phyloP scores from a whole-genome alignment of 2,797 vertebrate genomes.

The Sciurus carolinensis region DNA sequence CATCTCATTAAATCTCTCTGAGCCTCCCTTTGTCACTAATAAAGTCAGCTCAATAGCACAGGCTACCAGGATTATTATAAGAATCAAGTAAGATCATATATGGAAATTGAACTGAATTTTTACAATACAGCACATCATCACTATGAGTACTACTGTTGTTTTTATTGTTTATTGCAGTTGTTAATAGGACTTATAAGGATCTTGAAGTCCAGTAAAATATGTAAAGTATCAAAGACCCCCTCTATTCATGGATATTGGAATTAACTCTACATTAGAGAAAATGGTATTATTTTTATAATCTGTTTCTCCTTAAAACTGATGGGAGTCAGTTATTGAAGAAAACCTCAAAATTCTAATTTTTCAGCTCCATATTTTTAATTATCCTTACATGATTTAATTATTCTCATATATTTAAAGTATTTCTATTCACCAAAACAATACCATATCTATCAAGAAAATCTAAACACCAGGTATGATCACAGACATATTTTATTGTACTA shows the following conservation, averaged over 20 bases:
- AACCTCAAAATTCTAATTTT: neutral
- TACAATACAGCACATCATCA: neutral
- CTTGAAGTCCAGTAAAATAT: neutral
- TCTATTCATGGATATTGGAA: neutral
- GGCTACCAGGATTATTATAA: neutral
- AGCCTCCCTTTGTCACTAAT: neutral
- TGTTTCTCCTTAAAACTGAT: neutral
- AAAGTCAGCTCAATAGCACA: neutral
- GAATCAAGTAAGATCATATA: neutral
- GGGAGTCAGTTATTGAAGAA: conserved; percentile 18
- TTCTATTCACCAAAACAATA: conserved; percentile 41
- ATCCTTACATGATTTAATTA: neutral
- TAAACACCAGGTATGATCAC: neutral
- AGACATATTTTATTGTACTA: neutral
- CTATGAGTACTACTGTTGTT: neutral
- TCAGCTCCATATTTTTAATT: conserved; percentile 7
- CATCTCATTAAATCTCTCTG: neutral
- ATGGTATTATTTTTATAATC: neutral
- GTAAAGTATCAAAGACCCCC: neutral
- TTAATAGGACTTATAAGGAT: neutral
- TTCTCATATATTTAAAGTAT: neutral
- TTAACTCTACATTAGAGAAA: neutral
- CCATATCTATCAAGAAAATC: conserved; percentile 18
- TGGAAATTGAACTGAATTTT: neutral
- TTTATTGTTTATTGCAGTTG: neutral